Percentiles rank a stretch among this genome's conserved stretches.
Conservation (phyloP, 37 sponge, comb jelly and placozoan genomes). For the Tethya wilhelma region DNA sequence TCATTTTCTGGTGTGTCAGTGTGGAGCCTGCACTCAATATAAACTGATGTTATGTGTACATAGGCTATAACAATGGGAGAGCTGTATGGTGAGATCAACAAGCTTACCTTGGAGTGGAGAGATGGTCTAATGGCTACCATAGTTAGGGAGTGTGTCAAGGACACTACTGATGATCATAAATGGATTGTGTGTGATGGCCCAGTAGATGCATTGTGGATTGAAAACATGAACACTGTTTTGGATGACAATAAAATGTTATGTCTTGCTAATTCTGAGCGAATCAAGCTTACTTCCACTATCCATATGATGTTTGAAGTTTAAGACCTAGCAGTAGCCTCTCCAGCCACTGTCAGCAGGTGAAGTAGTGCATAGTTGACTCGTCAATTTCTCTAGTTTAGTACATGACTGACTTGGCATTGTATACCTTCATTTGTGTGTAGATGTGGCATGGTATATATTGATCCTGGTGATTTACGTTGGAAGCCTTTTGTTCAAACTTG, state of each 20-base stretch:
- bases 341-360: constrained; percentile 99
- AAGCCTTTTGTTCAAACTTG: constrained; percentile 88
- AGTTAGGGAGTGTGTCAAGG: constrained; percentile 94
- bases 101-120: constrained; percentile 95
- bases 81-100: constrained; percentile 97
- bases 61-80: constrained; percentile 95
- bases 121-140: constrained; percentile 98
- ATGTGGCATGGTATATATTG: constrained; percentile 99
- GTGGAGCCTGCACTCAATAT: no score
- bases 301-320: constrained; percentile 99
- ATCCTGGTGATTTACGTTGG: constrained; percentile 92
- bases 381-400: background rate
- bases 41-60: no score
- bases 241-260: constrained; percentile 99
- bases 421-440: constrained; percentile 21
- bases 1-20: no score
- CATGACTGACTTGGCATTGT: background rate
- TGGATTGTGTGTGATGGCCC: constrained; percentile 99
- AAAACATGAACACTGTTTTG: constrained; percentile 99
- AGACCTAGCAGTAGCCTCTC: constrained; percentile 97
- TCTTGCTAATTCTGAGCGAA: constrained; percentile 97
- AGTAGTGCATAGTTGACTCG: no score
- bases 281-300: constrained; percentile 92
- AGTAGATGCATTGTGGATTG: constrained; percentile 99
- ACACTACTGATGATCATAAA: constrained; percentile 97